Conservation (phyloP, 2,113 vertebrate species). For the Eudyptes chrysolophus region DNA sequence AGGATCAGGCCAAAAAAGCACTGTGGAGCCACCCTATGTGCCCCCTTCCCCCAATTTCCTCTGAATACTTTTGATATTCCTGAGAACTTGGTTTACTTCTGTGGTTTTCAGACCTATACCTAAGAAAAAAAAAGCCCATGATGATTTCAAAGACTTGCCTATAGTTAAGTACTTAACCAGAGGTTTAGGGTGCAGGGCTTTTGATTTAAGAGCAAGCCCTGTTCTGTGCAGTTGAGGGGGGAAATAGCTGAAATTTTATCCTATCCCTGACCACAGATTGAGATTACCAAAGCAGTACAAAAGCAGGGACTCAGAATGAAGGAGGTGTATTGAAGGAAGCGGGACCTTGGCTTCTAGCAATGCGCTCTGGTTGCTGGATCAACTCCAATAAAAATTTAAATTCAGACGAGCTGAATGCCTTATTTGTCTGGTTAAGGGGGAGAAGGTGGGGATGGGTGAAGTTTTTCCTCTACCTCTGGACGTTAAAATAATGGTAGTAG, state of each 20-base stretch:
- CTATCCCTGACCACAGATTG: constrained; percentile 59
- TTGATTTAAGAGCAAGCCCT: constrained; percentile 62
- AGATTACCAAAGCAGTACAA: constrained; percentile 58
- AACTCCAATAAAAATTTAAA: constrained; percentile 65
- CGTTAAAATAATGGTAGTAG: not conserved
- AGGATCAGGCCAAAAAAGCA: not conserved
- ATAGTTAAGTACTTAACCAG: constrained; percentile 46
- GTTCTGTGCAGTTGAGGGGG: constrained; percentile 2
- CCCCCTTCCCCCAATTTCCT: not conserved
- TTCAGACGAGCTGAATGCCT: constrained; percentile 63
- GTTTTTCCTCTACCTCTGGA: constrained; percentile 30
- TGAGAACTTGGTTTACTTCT: not conserved
- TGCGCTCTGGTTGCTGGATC: constrained; percentile 34
- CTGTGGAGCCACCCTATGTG: not conserved
- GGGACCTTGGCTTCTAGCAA: constrained; percentile 47
- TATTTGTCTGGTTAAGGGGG: constrained; percentile 53
- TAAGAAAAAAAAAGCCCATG: not conserved
- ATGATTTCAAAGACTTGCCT: constrained; percentile 46
- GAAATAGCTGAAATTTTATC: constrained; percentile 66
- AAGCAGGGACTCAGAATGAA: constrained; percentile 61
- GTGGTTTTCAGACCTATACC: constrained; percentile 27
- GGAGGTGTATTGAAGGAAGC: constrained; percentile 62
- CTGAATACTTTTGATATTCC: not conserved
- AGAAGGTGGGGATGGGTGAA: constrained; percentile 37
- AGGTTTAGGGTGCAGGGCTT: constrained; percentile 32